Conservation (phyloP, 1,140 invertebrate species). For the Wasmannia auropunctata region DNA sequence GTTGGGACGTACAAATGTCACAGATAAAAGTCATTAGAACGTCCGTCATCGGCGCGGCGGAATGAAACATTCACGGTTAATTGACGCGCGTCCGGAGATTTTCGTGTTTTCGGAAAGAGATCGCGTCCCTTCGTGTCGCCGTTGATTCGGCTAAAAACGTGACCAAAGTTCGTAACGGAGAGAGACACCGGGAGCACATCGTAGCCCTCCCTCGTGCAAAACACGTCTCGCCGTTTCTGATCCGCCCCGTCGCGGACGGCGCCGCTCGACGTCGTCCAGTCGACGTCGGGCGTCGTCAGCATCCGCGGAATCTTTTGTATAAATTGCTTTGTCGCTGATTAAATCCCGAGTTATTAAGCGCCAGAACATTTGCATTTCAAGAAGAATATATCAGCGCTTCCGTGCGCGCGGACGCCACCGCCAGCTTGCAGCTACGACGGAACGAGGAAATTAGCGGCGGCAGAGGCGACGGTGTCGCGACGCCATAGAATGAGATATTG, state of each 20-base stretch:
- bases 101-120: neutral
- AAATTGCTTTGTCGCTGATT: conserved; percentile 72
- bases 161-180: conserved; percentile 3
- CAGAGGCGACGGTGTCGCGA: conserved; percentile 19
- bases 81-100: neutral
- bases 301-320: conserved; percentile 62
- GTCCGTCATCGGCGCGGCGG: neutral
- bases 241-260: too few relatives aligned
- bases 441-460: conserved; percentile 49
- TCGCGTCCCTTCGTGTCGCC: neutral
- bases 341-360: conserved; percentile 73
- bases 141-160: conserved; percentile 29
- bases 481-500: conserved; percentile 51
- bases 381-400: conserved; percentile 65
- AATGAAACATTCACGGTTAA: neutral
- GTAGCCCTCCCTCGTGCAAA: neutral
- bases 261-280: neutral
- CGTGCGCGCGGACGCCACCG: neutral
- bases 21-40: conserved; percentile 41
- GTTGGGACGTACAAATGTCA: conserved; percentile 13
- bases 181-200: neutral
- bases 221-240: conserved; percentile 14
- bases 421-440: conserved; percentile 27
- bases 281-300: neutral
- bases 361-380: conserved; percentile 59